Base-by-base conservation (phyloP, 2,113 vertebrate species). In the Perccottus glenii region DNA sequence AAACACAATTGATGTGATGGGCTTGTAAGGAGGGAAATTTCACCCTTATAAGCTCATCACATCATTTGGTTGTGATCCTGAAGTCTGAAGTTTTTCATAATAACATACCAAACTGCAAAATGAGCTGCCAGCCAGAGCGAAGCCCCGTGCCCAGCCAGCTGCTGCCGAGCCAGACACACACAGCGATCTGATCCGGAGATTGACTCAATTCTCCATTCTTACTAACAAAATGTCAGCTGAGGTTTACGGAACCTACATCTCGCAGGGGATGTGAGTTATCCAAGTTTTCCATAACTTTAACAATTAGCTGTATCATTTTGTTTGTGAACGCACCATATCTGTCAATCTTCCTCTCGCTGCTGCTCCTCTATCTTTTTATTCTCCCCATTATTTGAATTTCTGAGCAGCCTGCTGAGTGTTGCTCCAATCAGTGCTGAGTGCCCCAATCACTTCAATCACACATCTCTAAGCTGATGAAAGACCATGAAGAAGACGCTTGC, bases 361-460 rank as follows among this genome's bases (percentile, higher is more conserved):
- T 43, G 36, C 55, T 67, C 60, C 36, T 51, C 19, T 45, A 5
- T 75, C 27, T 43, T 60, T 70, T 14, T 55, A 57, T 60, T 72
- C 56, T 46, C 15, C 32, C 36, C 32, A 48, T 48, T 70, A 70
- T 64, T 60, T 53, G 1, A 51, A 36, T 62, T 75, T 78, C 64
- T 62, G 55, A 73, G 51, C 49, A 10, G 15, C 55, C 10, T 43
- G 16, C 19, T 12, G 38, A 80, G 80, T 73, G 73, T 81, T 69
- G 67, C 56, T 73, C 51, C 72, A 90, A 83, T 88, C 83, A 87
- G 33, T 6, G 67, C 46, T 1, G 48, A 88, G 75, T 75, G 64
- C 38, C 62, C 15, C 73, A 87, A 85, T 83, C 84, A 85, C 75
- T 75, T 77, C 63, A 55, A 55, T 55, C 52, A 38, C 50, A 83